Percentiles rank a stretch among this genome's conserved stretches.
These are phyloP conservation scores for Halocynthia roretzi DNA, from an alignment of 23 tunicate species.

Conservation along the genomic window DNA sequence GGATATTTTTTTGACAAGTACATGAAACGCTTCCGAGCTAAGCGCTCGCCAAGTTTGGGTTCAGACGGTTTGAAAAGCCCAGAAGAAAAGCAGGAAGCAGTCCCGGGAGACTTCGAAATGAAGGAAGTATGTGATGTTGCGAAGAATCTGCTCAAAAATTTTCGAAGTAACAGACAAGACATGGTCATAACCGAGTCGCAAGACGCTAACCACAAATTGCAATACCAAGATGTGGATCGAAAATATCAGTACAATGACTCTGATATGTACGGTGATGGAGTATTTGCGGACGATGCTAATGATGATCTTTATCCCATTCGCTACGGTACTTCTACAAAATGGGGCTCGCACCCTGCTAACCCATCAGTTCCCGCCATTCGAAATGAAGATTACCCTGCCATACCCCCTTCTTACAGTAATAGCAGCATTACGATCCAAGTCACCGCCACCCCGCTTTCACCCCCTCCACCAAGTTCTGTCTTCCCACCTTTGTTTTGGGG, in stretches of 20 bases:
- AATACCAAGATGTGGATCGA: background rate
- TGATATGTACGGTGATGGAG: slow-evolving; percentile 12
- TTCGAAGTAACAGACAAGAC: slow-evolving; percentile 70
- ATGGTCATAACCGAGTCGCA: slow-evolving; percentile 22
- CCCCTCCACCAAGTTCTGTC: slow-evolving; percentile 18
- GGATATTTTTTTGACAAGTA: slow-evolving; percentile 93
- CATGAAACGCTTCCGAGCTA: slow-evolving; percentile 72
- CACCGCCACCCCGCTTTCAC: slow-evolving; percentile 30
- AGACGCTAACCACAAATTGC: background rate
- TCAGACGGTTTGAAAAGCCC: slow-evolving; percentile 9
- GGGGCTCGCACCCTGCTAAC: slow-evolving; percentile 21
- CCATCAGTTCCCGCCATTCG: slow-evolving; percentile 4
- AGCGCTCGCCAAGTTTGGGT: slow-evolving; percentile 8
- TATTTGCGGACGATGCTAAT: background rate
- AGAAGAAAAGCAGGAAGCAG: slow-evolving; percentile 6
- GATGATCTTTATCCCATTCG: slow-evolving; percentile 69
- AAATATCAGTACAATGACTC: background rate
- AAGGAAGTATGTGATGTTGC: background rate
- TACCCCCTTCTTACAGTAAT: slow-evolving; percentile 2
- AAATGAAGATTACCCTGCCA: background rate
- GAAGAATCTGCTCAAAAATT: background rate
- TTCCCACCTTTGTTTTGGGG: slow-evolving; percentile 68
- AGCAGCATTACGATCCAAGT: slow-evolving; percentile 5
- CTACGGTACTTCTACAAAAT: slow-evolving; percentile 56
- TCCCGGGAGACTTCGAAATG: background rate